Evolutionary conservation across 2,113 vertebrate species (phyloP).

Genomic region (Numida meleagris): DNA sequence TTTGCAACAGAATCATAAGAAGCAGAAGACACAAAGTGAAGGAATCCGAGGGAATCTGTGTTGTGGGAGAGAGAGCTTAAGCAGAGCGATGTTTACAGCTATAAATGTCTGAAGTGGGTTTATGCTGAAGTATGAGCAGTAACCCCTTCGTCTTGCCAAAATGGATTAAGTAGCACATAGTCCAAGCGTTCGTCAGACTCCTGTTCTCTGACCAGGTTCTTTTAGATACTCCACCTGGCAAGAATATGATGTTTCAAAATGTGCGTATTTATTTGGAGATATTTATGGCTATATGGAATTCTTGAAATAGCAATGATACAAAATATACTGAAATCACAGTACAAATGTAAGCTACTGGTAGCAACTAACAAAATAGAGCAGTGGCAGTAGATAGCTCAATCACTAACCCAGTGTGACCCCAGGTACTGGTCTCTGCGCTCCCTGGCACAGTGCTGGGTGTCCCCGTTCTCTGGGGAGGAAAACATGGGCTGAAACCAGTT

Average conservation of each 20-base stretch:
- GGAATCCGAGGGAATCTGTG: background rate
- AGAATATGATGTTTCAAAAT: background rate
- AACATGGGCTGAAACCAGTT: background rate
- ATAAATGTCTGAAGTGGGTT: background rate
- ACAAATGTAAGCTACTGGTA: background rate
- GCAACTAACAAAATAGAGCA: background rate
- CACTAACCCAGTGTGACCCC: fast-evolving
- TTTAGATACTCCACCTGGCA: background rate
- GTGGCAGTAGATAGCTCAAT: background rate
- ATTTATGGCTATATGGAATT: fast-evolving
- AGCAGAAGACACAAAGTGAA: background rate
- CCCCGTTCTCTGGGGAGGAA: background rate
- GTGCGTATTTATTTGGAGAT: background rate
- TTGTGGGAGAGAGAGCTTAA: background rate
- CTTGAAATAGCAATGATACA: background rate
- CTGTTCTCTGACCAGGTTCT: background rate
- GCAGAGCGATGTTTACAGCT: background rate
- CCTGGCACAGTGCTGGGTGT: background rate
- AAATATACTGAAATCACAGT: background rate
- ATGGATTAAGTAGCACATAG: background rate
- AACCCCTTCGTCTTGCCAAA: background rate
- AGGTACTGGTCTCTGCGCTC: background rate
- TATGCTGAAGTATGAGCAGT: background rate
- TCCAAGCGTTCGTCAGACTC: background rate
- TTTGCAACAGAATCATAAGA: background rate